Conservation (phyloP, 2,113 vertebrate species). For the Theropithecus gelada region DNA sequence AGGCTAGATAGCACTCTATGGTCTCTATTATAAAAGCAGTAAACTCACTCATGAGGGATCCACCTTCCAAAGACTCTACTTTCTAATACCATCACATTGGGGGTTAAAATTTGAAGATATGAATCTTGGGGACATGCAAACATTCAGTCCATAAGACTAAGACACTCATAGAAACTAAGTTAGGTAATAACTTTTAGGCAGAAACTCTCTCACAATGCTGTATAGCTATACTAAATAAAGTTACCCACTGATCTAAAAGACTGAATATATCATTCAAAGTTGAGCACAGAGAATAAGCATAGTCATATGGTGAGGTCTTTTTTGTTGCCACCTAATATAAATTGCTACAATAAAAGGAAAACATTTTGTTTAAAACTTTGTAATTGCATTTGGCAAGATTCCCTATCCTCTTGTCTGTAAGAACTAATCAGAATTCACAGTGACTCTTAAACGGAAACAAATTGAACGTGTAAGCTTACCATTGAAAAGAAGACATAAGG, state of each 20-base stretch:
- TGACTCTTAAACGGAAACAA: neutral
- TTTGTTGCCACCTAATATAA: constrained; percentile 17
- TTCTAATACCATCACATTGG: neutral
- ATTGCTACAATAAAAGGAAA: neutral
- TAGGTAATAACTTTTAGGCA: neutral
- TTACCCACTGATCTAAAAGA: neutral
- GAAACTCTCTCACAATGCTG: neutral
- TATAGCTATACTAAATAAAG: neutral
- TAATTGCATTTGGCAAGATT: constrained; percentile 46
- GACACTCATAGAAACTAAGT: neutral
- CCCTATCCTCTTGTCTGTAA: neutral
- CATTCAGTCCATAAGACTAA: neutral
- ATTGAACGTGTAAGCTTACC: neutral
- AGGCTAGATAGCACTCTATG: neutral
- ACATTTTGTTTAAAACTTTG: constrained; percentile 46
- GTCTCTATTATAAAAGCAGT: neutral
- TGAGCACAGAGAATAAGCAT: neutral
- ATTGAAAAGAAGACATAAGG: constrained; percentile 30
- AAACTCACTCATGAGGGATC: neutral
- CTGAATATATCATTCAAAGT: neutral
- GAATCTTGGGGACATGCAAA: neutral
- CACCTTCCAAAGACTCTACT: neutral
- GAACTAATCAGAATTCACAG: constrained; percentile 50
- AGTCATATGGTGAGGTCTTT: constrained; percentile 23
- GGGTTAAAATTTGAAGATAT: neutral